A percentile compares a stretch with the other conserved stretches of the same genome.
Conservation (phyloP, 2,888 invertebrate species). For the Holacanthella duospinosa region DNA sequence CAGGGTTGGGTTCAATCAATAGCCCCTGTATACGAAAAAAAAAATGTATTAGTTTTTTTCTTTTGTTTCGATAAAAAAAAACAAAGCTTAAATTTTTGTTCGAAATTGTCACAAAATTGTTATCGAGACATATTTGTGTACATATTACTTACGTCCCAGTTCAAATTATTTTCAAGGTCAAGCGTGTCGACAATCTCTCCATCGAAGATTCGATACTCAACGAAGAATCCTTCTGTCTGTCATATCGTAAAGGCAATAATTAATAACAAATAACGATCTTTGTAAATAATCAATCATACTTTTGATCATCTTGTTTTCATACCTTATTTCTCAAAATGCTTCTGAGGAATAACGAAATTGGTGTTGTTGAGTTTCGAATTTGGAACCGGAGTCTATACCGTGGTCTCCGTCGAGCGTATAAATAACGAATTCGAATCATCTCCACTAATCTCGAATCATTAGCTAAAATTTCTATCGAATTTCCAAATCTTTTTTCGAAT, state of each 20-base stretch:
- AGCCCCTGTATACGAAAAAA: not conserved
- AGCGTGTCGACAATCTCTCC: not conserved
- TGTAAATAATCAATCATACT: not conserved
- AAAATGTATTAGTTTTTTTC: not conserved
- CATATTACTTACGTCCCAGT: not conserved
- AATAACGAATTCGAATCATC: not conserved
- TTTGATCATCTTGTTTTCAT: too few species aligned
- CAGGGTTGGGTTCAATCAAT: not conserved
- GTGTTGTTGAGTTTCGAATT: not conserved
- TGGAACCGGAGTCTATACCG: not conserved
- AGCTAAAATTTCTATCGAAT: not conserved
- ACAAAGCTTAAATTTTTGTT: not conserved
- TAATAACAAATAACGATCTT: not conserved
- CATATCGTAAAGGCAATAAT: not conserved
- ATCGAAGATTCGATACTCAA: not conserved
- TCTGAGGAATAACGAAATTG: not conserved
- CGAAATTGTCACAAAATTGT: too few species aligned
- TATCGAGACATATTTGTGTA: too few species aligned
- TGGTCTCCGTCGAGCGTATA: not conserved
- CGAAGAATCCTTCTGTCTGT: not conserved
- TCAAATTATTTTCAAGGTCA: not conserved
- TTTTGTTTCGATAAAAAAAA: not conserved
- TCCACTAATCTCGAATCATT: not conserved
- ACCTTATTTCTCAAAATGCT: not conserved
- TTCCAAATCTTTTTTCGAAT: not conserved